Evolutionary conservation across 53 echinoderm and acorn worm species (phyloP).

Genomic region (Stichopus horrens): DNA sequence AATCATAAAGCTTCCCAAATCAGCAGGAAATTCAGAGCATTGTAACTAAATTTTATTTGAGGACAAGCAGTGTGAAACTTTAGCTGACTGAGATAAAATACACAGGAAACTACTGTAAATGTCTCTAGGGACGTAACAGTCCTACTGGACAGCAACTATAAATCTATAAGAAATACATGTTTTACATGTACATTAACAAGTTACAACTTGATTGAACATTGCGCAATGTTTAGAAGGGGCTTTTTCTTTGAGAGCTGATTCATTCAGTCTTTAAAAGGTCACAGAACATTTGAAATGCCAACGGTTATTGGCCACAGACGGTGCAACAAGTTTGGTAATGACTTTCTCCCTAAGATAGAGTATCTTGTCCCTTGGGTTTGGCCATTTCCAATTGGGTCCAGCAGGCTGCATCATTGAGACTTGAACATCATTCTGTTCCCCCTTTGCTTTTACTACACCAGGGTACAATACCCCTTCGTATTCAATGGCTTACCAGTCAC

Average conservation of each 20-base stretch:
- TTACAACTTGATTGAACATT: neutral
- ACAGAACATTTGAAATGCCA: neutral
- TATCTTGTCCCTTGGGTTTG: slow-evolving; percentile 52
- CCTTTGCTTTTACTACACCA: slow-evolving; percentile 16
- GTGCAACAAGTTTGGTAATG: slow-evolving; percentile 51
- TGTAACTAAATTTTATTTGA: neutral
- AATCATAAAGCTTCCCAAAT: slow-evolving; percentile 37
- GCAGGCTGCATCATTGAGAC: slow-evolving; percentile 65
- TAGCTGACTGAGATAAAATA: neutral
- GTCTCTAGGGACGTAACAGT: neutral
- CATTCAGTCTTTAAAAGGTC: neutral
- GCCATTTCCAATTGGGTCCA: slow-evolving; percentile 65
- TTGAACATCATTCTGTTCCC: slow-evolving; percentile 51
- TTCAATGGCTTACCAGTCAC: slow-evolving; percentile 14
- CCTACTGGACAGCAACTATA: slow-evolving; percentile 12
- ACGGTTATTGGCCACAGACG: slow-evolving; percentile 5
- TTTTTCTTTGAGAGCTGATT: slow-evolving; percentile 4
- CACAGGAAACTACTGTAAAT: neutral
- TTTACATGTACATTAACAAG: no score
- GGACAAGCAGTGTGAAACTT: neutral
- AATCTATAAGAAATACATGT: neutral
- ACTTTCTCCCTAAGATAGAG: slow-evolving; percentile 14
- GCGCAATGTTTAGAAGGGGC: neutral
- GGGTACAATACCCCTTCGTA: slow-evolving; percentile 16
- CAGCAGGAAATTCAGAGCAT: slow-evolving; percentile 19